Percentiles rank a stretch among this genome's conserved stretches.
phyloP scores from a whole-genome alignment of 2,888 invertebrate genomes.

The Pterostichus madidus region DNA sequence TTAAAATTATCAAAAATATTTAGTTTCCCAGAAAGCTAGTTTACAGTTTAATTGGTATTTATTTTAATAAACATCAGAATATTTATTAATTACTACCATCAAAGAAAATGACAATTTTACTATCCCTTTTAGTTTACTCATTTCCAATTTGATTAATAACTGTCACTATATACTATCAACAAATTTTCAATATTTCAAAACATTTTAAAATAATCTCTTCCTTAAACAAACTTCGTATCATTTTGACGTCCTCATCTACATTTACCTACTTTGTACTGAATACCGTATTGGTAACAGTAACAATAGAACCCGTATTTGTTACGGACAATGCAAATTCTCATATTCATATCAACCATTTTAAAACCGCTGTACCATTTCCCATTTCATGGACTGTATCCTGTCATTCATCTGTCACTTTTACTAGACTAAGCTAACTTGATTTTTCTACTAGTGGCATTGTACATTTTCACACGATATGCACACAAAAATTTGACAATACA shows the following conservation, averaged over 20 bases:
- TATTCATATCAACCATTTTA: constrained; percentile 32
- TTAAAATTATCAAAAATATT: no score
- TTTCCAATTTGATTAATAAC: no score
- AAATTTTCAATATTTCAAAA: no score
- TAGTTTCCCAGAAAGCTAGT: no score
- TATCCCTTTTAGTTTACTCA: no score
- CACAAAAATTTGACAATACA: constrained; percentile 31
- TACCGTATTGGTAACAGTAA: constrained; percentile 17
- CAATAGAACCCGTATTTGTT: constrained; percentile 31
- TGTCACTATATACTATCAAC: no score
- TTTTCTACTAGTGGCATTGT: not conserved
- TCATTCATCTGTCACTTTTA: constrained; percentile 43
- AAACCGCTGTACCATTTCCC: constrained; percentile 20
- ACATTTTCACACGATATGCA: constrained; percentile 34
- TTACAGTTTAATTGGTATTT: no score
- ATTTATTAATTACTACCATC: no score
- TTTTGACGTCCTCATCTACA: not conserved
- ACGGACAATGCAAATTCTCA: constrained; percentile 30
- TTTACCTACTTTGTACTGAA: constrained; percentile 10
- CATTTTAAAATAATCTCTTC: not conserved
- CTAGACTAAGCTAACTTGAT: constrained; percentile 41
- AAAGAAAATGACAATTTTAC: no score
- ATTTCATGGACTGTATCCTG: constrained; percentile 43
- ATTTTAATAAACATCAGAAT: no score
- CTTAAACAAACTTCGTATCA: not conserved